phyloP scores from a whole-genome alignment of 2,888 invertebrate species.

The Horisme vitalbata region DNA sequence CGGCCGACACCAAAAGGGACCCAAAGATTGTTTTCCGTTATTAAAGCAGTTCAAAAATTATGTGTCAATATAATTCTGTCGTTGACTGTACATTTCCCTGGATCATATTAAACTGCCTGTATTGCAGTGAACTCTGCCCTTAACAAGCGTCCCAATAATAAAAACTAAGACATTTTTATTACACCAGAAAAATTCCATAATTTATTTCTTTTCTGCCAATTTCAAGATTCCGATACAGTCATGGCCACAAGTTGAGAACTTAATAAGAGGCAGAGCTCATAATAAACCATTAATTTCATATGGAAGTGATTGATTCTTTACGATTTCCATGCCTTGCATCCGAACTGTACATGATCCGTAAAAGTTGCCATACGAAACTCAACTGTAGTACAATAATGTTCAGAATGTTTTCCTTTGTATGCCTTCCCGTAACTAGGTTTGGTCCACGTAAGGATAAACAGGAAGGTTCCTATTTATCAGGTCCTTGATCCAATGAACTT shows the following conservation, averaged over 20 bases:
- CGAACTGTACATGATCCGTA: conserved; percentile 52
- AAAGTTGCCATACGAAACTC: conserved; percentile 3
- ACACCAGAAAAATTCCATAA: neutral
- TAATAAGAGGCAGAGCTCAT: conserved; percentile 26
- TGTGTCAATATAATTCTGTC: too few relatives aligned
- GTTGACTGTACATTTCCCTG: too few relatives aligned
- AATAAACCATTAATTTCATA: conserved; percentile 46
- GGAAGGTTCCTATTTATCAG: conserved; percentile 65
- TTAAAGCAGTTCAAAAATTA: too few relatives aligned
- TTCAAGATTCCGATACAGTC: conserved; percentile 7
- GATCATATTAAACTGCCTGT: too few relatives aligned
- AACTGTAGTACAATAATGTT: conserved; percentile 23
- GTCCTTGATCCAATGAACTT: conserved; percentile 55
- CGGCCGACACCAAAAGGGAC: too few relatives aligned
- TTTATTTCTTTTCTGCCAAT: neutral
- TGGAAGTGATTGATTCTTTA: conserved; percentile 55
- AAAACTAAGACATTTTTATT: conserved; percentile 2
- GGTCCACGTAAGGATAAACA: conserved; percentile 65
- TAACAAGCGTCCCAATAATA: neutral
- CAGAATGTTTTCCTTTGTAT: conserved; percentile 28
- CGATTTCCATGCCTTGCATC: conserved; percentile 64
- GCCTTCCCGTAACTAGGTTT: conserved; percentile 46
- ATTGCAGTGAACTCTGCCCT: neutral
- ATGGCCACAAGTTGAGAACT: conserved; percentile 14
- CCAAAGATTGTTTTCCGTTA: too few relatives aligned